Evolutionary conservation across 2,113 vertebrate genomes (phyloP).

Genomic region (Aphyosemion australe): DNA sequence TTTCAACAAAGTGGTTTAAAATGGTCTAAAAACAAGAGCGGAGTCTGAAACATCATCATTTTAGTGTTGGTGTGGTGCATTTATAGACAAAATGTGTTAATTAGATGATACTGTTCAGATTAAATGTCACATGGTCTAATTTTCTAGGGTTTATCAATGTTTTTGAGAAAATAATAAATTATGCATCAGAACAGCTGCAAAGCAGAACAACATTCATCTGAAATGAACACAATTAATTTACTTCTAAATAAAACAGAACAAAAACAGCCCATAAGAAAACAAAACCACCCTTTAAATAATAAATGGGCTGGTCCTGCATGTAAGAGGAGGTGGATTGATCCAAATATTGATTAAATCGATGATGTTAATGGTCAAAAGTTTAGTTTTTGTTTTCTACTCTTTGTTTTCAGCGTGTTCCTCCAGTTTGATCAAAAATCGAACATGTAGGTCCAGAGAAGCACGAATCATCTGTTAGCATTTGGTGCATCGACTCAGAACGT

Average conservation of each 20-base stretch:
- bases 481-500: too few species aligned
- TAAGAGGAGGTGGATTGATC: not conserved
- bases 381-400: not conserved
- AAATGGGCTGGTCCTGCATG: not conserved
- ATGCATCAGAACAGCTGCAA: not conserved
- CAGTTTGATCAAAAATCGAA: too few species aligned
- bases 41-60: not conserved
- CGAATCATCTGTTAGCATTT: too few species aligned
- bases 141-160: not conserved
- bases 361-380: not conserved
- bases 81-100: not conserved
- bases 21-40: not conserved
- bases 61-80: not conserved
- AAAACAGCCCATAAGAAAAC: not conserved
- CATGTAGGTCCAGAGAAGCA: too few species aligned
- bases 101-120: too few species aligned
- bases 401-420: too few species aligned
- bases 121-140: too few species aligned
- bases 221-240: not conserved
- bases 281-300: not conserved
- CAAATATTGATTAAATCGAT: not conserved
- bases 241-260: not conserved
- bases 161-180: not conserved
- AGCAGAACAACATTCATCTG: not conserved
- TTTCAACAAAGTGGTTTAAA: not conserved